These are phyloP conservation scores for Cryptophagus acutangulus DNA, from an alignment of 2,888 invertebrate genomes.

Conservation along the genomic window DNA sequence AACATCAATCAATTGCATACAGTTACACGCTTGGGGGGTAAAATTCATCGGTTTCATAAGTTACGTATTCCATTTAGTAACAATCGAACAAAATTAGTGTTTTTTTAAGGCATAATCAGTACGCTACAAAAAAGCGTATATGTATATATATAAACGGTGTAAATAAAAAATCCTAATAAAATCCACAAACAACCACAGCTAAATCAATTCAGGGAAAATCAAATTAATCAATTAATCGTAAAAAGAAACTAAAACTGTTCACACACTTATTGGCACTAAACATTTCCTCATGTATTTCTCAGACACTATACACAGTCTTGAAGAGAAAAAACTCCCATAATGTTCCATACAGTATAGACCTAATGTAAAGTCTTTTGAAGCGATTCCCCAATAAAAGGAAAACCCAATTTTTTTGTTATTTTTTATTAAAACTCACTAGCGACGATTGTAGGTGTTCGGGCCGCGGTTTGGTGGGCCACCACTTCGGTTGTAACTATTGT, in stretches of 20 bases:
- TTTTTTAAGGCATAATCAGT: background rate
- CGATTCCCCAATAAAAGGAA: too few species aligned
- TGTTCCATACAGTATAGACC: slow-evolving; percentile 9
- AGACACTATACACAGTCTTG: slow-evolving; percentile 7
- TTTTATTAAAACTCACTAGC: slow-evolving; percentile 25
- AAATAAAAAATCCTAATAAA: too few species aligned
- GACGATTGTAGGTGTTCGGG: slow-evolving; percentile 43
- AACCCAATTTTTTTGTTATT: slow-evolving; percentile 4
- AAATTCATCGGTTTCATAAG: too few species aligned
- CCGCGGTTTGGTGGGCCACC: slow-evolving; percentile 54
- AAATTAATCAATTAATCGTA: too few species aligned
- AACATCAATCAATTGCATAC: background rate
- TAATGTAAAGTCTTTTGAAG: too few species aligned
- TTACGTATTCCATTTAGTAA: too few species aligned
- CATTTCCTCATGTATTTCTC: slow-evolving; percentile 2
- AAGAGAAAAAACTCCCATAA: too few species aligned
- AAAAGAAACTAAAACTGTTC: slow-evolving; percentile 5
- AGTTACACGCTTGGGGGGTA: too few species aligned
- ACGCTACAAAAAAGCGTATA: background rate
- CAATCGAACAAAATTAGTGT: too few species aligned
- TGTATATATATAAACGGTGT: slow-evolving; percentile 6
- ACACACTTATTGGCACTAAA: slow-evolving; percentile 6
- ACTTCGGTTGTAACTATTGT: slow-evolving; percentile 44
- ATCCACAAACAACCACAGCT: too few species aligned
- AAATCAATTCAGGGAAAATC: too few species aligned